These are phyloP conservation scores for Dilophus febrilis DNA, from an alignment of 2,888 invertebrate genomes.

Conservation along the genomic window DNA sequence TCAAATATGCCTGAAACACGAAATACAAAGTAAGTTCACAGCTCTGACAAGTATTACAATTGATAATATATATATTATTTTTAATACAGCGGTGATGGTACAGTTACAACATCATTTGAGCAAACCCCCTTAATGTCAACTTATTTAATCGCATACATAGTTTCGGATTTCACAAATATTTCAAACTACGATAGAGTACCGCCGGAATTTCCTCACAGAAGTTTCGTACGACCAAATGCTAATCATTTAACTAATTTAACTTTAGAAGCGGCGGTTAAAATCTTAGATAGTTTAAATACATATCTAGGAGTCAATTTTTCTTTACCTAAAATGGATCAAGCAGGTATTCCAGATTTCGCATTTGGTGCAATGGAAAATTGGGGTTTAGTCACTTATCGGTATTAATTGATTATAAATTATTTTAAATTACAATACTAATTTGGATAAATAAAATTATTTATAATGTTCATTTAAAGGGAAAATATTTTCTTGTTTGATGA, in stretches of 20 bases:
- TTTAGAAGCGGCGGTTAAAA: constrained; percentile 36
- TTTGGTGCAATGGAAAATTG: constrained; percentile 66
- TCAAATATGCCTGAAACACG: constrained; percentile 31
- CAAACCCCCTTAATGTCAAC: constrained; percentile 42
- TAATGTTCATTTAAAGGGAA: constrained; percentile 18
- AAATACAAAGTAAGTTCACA: constrained; percentile 2
- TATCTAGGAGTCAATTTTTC: constrained; percentile 32
- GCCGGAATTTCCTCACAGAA: constrained; percentile 23
- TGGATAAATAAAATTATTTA: neutral
- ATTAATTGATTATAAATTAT: constrained; percentile 7
- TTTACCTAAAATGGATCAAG: constrained; percentile 32
- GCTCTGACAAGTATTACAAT: neutral
- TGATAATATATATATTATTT: neutral
- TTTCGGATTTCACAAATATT: constrained; percentile 36
- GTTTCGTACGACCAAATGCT: constrained; percentile 19
- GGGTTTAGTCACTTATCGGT: constrained; percentile 48
- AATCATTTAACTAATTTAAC: constrained; percentile 33
- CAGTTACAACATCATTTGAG: constrained; percentile 35
- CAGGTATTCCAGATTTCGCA: constrained; percentile 61
- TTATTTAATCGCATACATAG: constrained; percentile 64
- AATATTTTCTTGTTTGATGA: constrained; percentile 21
- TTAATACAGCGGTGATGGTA: neutral
- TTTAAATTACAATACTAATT: neutral
- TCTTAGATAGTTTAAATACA: constrained; percentile 30
- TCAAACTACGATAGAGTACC: constrained; percentile 21